A percentile compares a stretch with the other conserved stretches of the same genome.
Evolutionary conservation across 2,113 vertebrate species (phyloP).

Genomic region (Brachypodius melanocephalos): DNA sequence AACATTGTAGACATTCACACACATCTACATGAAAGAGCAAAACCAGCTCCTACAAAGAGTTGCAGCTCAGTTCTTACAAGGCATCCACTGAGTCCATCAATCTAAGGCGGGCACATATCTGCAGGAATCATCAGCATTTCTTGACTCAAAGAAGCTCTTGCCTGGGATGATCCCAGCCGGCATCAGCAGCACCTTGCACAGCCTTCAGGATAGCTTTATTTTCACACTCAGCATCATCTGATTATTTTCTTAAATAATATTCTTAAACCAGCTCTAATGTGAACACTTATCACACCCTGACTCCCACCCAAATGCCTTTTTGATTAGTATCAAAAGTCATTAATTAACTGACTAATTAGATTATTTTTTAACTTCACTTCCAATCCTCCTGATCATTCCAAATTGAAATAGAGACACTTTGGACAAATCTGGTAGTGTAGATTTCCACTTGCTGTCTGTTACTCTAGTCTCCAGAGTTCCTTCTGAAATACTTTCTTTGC

Average conservation of each 20-base stretch:
- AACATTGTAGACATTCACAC: background rate
- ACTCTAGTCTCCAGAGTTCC: background rate
- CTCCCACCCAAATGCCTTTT: background rate
- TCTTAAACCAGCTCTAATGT: background rate
- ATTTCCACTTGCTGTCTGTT: background rate
- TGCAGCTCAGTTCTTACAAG: background rate
- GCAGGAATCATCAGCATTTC: background rate
- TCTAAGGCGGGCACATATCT: too few species aligned
- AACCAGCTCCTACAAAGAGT: background rate
- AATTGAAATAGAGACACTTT: background rate
- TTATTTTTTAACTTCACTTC: background rate
- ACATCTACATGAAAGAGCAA: background rate
- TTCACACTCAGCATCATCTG: background rate
- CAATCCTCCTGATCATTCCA: background rate
- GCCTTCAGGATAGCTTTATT: background rate
- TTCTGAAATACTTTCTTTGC: background rate
- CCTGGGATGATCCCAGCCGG: background rate
- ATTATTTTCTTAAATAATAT: background rate
- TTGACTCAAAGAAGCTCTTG: background rate
- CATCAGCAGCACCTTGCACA: background rate
- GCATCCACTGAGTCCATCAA: rapidly evolving
- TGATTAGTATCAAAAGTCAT: background rate
- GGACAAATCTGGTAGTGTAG: background rate
- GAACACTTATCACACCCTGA: background rate
- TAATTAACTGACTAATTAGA: background rate